Evolutionary conservation across 2,113 vertebrate species (phyloP), one percentile per base, ranked within the genome.

Genomic region (Notarius lentiginosus): DNA sequence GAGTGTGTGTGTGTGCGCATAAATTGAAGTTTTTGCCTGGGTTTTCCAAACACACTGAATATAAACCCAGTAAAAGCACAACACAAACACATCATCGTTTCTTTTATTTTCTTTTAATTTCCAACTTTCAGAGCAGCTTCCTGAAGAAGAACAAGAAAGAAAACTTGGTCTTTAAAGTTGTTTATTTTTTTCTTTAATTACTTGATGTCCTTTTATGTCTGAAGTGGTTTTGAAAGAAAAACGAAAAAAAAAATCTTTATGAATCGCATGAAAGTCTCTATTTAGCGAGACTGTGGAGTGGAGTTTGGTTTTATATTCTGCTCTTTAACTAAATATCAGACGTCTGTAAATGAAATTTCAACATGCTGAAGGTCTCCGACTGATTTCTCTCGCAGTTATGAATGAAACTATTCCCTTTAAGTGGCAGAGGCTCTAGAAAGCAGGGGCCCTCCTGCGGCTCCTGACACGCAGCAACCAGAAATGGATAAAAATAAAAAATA

Each of bases 401-500:
- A 90, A 89, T 87, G 79, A 85, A 79, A 86, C 87, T 87, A 89
- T 90, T 91, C 90, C 79, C 88, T 90, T 77, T 88, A 89, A 91
- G 91, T 91, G 85, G 87, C 83, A 84, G 86, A 87, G 80, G 86
- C 83, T 87, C 85, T 0, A 76, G 68, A 75, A 79, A 81, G 86
- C 82, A 84, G 41, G 41, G 41, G 82, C 79, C 88, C 90, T 90
- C 90, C 90, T 77, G 90, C 81, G 83, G 89, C 68, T 90, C 76
- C 60, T 34, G 63, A 76, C 66, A 81, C 89, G 90, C 77, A 88
- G 88, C 90, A 91, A 89, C 87, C 60, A 82, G 85, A 90, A 89
- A 89, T 86, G 84, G 89, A 90, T 88, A 84, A 90, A 85, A 90
- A 91, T 90, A 89, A 91, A 91, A 91, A 90, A 87, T 4, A 41